Evolutionary conservation across 2,888 invertebrate species (phyloP).

Genomic region (Dryobotodes eremita): DNA sequence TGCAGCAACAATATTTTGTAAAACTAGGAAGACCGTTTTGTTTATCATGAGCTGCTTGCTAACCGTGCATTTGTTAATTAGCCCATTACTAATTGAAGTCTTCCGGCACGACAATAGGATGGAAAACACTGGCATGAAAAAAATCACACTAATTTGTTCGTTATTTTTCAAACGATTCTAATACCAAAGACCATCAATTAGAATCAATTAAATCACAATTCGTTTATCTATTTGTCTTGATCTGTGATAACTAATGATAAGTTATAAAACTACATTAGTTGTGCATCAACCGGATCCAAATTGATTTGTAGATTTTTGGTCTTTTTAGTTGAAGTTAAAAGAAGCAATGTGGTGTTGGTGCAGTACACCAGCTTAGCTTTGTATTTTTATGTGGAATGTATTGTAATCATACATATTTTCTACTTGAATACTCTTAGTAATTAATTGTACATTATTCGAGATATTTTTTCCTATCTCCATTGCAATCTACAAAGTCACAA

Average conservation of each 20-base stretch:
- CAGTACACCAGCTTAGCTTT: not conserved
- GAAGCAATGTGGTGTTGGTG: not conserved
- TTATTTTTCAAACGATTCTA: conserved; percentile 16
- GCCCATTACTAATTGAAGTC: conserved; percentile 46
- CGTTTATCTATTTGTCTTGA: not conserved
- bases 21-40: conserved; percentile 17
- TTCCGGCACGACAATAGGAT: conserved; percentile 6
- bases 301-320: not conserved
- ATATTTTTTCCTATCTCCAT: conserved; percentile 15
- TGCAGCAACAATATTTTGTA: not conserved
- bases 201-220: not conserved
- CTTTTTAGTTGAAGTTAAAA: not conserved
- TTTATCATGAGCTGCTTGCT: conserved; percentile 14
- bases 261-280: not conserved
- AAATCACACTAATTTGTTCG: not conserved
- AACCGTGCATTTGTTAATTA: conserved; percentile 43
- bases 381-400: conserved; percentile 1
- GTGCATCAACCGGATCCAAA: too few relatives aligned
- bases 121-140: conserved; percentile 11
- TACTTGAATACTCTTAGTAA: not conserved
- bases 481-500: conserved; percentile 49
- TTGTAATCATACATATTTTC: not conserved
- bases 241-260: not conserved
- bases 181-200: too few relatives aligned
- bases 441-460: not conserved